Percentiles rank a stretch among this genome's conserved stretches.
These are phyloP conservation scores for Drymonia ruficornis DNA, from an alignment of 2,888 invertebrate genomes.

Conservation along the genomic window DNA sequence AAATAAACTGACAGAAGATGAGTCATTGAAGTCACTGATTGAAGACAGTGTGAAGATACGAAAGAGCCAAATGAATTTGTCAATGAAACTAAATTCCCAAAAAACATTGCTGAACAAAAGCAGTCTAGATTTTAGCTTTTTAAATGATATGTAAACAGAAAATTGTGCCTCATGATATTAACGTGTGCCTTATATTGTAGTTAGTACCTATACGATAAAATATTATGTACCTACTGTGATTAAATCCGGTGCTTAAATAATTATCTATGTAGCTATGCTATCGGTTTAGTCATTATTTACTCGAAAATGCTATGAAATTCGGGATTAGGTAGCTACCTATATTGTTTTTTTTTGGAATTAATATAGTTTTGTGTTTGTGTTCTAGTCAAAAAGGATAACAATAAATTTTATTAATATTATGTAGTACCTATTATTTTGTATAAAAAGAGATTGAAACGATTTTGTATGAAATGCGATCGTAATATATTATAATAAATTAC, in stretches of 20 bases:
- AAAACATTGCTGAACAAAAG: conserved; percentile 60
- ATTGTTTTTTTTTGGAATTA: background rate
- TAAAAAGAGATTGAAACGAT: background rate
- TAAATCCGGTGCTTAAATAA: background rate
- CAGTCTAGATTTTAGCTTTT: conserved; percentile 70
- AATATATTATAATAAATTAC: background rate
- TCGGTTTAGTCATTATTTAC: background rate
- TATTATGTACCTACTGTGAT: conserved; percentile 1
- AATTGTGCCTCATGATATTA: background rate
- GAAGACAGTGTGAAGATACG: conserved; percentile 73
- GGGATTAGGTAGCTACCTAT: background rate
- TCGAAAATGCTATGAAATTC: background rate
- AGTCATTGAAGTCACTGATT: conserved; percentile 67
- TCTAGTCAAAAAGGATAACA: conserved; percentile 47
- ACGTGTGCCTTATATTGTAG: background rate
- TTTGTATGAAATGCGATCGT: conserved; percentile 9
- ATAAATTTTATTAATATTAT: conserved; percentile 5
- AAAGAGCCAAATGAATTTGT: conserved; percentile 58
- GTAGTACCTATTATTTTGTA: conserved; percentile 8
- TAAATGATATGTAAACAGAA: conserved; percentile 49
- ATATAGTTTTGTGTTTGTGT: conserved; percentile 32
- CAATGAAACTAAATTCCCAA: conserved; percentile 64
- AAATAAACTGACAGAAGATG: conserved; percentile 55
- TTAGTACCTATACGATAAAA: background rate
- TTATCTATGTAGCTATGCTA: conserved; percentile 3